Percentiles rank a stretch among this genome's conserved stretches.
phyloP scores from a whole-genome alignment of 1,140 invertebrate species.

The Sarcophaga peregrina region DNA sequence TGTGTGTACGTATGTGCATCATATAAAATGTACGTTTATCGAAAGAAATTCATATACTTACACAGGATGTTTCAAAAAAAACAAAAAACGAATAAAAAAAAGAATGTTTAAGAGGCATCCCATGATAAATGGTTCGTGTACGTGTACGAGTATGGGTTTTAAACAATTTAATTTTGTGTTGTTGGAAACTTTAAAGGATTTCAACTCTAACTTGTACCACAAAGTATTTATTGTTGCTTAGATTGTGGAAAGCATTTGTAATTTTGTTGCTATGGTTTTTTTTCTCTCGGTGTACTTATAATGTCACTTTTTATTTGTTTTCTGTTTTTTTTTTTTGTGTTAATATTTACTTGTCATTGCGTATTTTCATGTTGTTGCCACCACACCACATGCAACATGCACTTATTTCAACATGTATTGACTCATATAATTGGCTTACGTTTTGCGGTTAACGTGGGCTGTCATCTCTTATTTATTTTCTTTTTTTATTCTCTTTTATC shows the following conservation, averaged over 20 bases:
- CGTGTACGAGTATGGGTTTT: no score
- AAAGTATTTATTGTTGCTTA: not conserved
- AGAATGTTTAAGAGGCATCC: no score
- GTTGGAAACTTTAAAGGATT: no score
- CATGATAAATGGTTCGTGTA: no score
- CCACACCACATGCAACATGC: conserved; percentile 10
- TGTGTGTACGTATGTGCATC: no score
- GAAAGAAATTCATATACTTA: no score
- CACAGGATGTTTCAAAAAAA: no score
- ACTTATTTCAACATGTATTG: conserved; percentile 13
- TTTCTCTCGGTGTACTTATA: not conserved
- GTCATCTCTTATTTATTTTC: not conserved
- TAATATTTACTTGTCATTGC: conserved; percentile 2
- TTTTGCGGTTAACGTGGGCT: conserved; percentile 15
- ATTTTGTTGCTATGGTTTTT: not conserved
- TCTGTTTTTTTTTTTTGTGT: not conserved
- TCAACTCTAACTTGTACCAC: no score
- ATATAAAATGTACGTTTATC: no score
- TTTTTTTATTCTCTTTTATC: not conserved
- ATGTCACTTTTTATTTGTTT: no score
- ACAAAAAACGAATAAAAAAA: no score
- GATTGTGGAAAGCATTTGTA: not conserved
- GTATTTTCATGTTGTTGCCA: conserved; percentile 11
- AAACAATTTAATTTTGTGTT: no score
- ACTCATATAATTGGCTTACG: conserved; percentile 22